Percentiles rank a stretch among this genome's conserved stretches.
Evolutionary conservation across 2,888 invertebrate species (phyloP).

Genomic region (Galerucella calmariensis): DNA sequence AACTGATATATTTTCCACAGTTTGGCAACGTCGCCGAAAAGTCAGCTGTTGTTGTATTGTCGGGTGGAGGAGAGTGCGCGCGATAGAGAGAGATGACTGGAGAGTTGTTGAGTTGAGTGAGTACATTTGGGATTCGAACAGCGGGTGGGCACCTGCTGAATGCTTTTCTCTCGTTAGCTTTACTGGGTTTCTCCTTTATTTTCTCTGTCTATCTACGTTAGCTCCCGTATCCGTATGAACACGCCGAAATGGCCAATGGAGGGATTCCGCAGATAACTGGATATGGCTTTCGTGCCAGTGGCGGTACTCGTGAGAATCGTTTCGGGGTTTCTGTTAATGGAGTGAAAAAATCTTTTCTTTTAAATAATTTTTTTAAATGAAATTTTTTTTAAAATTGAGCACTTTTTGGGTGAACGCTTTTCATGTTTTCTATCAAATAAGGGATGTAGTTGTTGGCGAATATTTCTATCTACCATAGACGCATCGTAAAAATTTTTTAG

Average conservation of each 20-base stretch:
- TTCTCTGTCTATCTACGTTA: conserved; percentile 9
- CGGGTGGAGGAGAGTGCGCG: conserved; percentile 14
- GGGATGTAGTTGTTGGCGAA: too few relatives aligned
- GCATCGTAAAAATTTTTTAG: too few relatives aligned
- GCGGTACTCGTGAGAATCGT: conserved; percentile 12
- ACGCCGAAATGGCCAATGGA: conserved; percentile 45
- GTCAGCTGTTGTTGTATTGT: conserved; percentile 40
- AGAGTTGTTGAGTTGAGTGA: conserved; percentile 31
- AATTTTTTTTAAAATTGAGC: too few relatives aligned
- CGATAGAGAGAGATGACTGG: conserved; percentile 28
- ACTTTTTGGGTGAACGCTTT: too few relatives aligned
- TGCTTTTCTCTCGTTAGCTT: conserved; percentile 29
- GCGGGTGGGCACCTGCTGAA: conserved; percentile 44
- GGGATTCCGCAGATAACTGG: conserved; percentile 43
- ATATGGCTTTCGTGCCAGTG: conserved; percentile 43
- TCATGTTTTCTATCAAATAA: too few relatives aligned
- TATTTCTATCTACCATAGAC: too few relatives aligned
- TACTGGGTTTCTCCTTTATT: conserved; percentile 17
- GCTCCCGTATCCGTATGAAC: conserved; percentile 25
- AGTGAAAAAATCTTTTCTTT: too few relatives aligned
- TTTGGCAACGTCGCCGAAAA: conserved; percentile 20
- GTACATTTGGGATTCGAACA: conserved; percentile 37
- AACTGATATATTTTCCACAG: neutral
- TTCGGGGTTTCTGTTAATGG: neutral
- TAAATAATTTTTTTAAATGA: too few relatives aligned